phyloP scores from a whole-genome alignment of 2,797 vertebrate species.

The Myotis daubentonii region DNA sequence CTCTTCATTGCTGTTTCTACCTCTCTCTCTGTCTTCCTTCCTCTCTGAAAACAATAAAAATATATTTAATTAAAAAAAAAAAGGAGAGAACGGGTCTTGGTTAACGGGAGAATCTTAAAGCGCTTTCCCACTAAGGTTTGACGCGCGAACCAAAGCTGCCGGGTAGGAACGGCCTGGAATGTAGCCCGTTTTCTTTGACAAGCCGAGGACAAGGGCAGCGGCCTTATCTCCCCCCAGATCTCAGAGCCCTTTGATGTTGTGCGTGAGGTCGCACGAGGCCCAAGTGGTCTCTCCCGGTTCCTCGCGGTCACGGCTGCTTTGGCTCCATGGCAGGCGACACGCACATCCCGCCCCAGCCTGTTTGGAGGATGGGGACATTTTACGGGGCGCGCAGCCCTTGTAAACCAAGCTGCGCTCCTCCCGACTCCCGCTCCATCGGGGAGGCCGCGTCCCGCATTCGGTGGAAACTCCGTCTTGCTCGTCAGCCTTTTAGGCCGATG shows the following conservation, averaged over 20 bases:
- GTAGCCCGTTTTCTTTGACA: not conserved
- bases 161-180: not conserved
- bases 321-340: not conserved
- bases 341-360: slow-evolving; percentile 71
- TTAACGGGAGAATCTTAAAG: not conserved
- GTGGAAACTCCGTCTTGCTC: slow-evolving; percentile 70
- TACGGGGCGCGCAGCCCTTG: slow-evolving; percentile 76
- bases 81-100: no score
- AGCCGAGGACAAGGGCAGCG: not conserved
- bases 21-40: no score
- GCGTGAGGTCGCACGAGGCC: not conserved
- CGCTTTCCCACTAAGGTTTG: not conserved
- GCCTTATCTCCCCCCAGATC: not conserved
- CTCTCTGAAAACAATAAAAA: not conserved
- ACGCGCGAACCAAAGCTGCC: not conserved
- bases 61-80: no score
- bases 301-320: not conserved
- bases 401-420: slow-evolving; percentile 71
- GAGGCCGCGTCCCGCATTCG: slow-evolving; percentile 65
- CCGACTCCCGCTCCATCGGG: slow-evolving; percentile 77
- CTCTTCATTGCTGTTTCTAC: no score
- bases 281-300: not conserved
- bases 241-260: not conserved
- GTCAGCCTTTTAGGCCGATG: slow-evolving; percentile 35
- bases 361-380: slow-evolving; percentile 72